phyloP scores from a whole-genome alignment of 2,888 invertebrate genomes.

The Acleris emargana region DNA sequence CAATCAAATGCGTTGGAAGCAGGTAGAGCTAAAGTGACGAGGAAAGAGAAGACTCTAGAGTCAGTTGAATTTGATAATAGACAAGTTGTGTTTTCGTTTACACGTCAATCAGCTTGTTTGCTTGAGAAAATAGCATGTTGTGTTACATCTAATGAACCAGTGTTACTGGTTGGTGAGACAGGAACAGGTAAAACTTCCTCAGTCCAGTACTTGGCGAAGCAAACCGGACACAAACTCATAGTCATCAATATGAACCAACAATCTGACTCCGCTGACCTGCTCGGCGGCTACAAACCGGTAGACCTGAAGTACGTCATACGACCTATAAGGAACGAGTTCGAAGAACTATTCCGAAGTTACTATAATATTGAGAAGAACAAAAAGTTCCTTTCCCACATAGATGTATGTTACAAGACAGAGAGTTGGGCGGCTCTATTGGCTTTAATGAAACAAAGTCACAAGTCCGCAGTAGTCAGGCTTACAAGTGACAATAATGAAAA shows the following conservation, averaged over 20 bases:
- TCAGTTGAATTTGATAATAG: constrained; percentile 66
- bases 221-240: constrained; percentile 92
- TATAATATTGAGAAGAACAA: constrained; percentile 90
- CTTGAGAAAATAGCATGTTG: constrained; percentile 95
- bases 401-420: constrained; percentile 88
- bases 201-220: constrained; percentile 94
- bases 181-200: constrained; percentile 99
- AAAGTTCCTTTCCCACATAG: constrained; percentile 92
- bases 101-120: constrained; percentile 90
- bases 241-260: constrained; percentile 99
- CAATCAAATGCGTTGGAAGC: constrained; percentile 85
- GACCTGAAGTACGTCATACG: constrained; percentile 92
- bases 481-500: constrained; percentile 57
- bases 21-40: constrained; percentile 86
- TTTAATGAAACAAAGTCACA: constrained; percentile 89
- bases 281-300: constrained; percentile 98
- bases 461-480: constrained; percentile 85
- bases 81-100: constrained; percentile 90
- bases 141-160: constrained; percentile 92
- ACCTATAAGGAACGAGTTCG: constrained; percentile 93
- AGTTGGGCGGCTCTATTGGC: constrained; percentile 89
- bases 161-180: constrained; percentile 98
- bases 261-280: constrained; percentile 97
- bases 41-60: constrained; percentile 70
- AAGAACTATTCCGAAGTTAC: constrained; percentile 90